These are phyloP conservation scores for Synanthedon myopaeformis DNA, from an alignment of 2,888 invertebrate genomes.

Conservation along the genomic window DNA sequence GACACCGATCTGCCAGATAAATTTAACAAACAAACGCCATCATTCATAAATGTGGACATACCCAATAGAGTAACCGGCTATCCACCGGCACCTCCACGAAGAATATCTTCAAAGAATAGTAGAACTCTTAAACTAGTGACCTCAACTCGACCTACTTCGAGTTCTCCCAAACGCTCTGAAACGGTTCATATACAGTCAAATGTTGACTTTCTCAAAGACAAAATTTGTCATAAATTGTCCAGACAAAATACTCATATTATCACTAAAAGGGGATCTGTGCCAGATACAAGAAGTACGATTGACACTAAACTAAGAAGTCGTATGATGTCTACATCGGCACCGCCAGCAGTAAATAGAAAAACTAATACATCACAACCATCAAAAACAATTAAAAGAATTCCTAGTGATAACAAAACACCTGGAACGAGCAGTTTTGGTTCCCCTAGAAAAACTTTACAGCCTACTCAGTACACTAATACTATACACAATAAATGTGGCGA, in stretches of 20 bases:
- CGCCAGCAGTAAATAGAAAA: constrained; percentile 52
- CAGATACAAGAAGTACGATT: constrained; percentile 15
- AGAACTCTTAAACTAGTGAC: constrained; percentile 76
- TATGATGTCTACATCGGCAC: constrained; percentile 49
- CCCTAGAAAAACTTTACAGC: constrained; percentile 50
- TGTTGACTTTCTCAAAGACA: constrained; percentile 72
- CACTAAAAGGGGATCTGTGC: constrained; percentile 15
- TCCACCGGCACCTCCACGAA: constrained; percentile 80
- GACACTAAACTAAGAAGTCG: constrained; percentile 17
- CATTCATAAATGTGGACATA: constrained; percentile 53
- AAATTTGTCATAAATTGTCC: constrained; percentile 71
- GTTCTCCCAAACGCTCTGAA: constrained; percentile 36
- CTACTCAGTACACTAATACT: constrained; percentile 49
- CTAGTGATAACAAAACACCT: constrained; percentile 21
- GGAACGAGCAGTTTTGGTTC: constrained; percentile 62
- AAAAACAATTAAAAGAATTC: constrained; percentile 22
- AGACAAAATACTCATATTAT: constrained; percentile 60
- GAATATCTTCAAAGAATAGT: constrained; percentile 81
- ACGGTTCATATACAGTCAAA: constrained; percentile 51
- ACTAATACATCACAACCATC: constrained; percentile 17
- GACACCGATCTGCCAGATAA: constrained; percentile 39
- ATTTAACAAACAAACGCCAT: constrained; percentile 72
- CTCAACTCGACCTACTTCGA: constrained; percentile 51
- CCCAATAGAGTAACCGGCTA: constrained; percentile 31
- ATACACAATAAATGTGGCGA: constrained; percentile 32